Conservation (phyloP, 2,888 invertebrate genomes). For the Piscicola geometra region DNA sequence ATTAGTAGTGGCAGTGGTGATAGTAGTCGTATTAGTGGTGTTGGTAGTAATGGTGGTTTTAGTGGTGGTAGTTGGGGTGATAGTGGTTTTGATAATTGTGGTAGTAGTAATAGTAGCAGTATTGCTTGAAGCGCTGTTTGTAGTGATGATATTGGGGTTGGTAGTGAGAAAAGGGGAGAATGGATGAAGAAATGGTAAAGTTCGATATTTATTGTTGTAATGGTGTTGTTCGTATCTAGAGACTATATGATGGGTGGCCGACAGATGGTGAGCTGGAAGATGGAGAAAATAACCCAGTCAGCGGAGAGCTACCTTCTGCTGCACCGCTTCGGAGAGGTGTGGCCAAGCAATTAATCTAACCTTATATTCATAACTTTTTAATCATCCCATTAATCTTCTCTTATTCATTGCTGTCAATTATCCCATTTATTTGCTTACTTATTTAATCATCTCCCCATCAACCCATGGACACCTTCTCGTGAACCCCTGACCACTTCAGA, state of each 20-base stretch:
- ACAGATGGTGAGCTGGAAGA: slow-evolving; percentile 75
- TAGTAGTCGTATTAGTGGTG: too few relatives aligned
- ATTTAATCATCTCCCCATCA: too few relatives aligned
- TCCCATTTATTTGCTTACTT: neutral
- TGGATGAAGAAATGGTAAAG: neutral
- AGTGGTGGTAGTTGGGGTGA: too few relatives aligned
- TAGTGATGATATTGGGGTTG: neutral
- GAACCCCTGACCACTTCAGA: too few relatives aligned
- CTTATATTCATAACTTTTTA: too few relatives aligned
- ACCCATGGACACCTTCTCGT: too few relatives aligned
- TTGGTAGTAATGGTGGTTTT: too few relatives aligned
- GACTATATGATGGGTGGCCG: too few relatives aligned
- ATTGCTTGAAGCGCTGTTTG: too few relatives aligned
- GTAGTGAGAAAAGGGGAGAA: neutral
- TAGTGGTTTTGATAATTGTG: too few relatives aligned
- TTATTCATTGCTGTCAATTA: neutral
- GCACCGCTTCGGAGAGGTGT: slow-evolving; percentile 82
- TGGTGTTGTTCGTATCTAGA: neutral
- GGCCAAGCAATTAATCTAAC: neutral
- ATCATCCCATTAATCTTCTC: neutral
- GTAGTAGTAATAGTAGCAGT: too few relatives aligned
- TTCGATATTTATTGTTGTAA: neutral
- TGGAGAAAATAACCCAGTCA: slow-evolving; percentile 76
- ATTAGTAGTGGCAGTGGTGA: too few relatives aligned
- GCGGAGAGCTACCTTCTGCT: slow-evolving; percentile 81